These are phyloP conservation scores for Spilarctia lutea DNA, from an alignment of 2,888 invertebrate species.

Conservation along the genomic window DNA sequence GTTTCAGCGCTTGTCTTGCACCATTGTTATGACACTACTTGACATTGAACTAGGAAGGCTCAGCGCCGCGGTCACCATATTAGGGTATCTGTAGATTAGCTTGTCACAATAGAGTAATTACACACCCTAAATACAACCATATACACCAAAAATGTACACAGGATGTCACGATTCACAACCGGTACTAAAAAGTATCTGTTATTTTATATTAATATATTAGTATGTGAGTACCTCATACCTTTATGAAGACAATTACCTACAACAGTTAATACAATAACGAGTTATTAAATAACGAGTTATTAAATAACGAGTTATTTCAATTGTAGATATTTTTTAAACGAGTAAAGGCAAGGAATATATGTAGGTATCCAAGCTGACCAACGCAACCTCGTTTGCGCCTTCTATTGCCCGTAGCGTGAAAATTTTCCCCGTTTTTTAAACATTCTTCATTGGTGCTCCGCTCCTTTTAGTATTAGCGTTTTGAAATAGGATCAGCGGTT, in stretches of 20 bases:
- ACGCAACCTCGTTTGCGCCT: no score
- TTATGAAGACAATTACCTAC: no score
- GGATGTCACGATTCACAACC: neutral
- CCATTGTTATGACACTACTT: neutral
- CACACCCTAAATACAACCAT: slow-evolving; percentile 17
- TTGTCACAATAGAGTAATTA: slow-evolving; percentile 14
- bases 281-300: neutral
- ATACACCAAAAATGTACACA: neutral
- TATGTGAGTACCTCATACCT: no score
- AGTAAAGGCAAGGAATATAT: no score
- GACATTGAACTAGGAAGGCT: slow-evolving; percentile 36
- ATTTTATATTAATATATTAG: neutral
- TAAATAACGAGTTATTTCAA: no score
- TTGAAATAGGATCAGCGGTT: no score
- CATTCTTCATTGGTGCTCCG: no score
- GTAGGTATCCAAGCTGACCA: no score
- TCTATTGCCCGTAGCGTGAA: no score
- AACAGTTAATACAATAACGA: neutral
- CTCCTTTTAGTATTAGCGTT: no score
- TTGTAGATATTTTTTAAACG: no score
- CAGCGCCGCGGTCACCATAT: slow-evolving; percentile 23
- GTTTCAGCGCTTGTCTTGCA: slow-evolving; percentile 10
- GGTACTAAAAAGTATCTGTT: neutral
- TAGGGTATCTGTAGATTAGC: slow-evolving; percentile 31
- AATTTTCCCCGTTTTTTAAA: no score